Conservation (phyloP, 2,888 invertebrate genomes). For the Eupithecia inturbata region DNA sequence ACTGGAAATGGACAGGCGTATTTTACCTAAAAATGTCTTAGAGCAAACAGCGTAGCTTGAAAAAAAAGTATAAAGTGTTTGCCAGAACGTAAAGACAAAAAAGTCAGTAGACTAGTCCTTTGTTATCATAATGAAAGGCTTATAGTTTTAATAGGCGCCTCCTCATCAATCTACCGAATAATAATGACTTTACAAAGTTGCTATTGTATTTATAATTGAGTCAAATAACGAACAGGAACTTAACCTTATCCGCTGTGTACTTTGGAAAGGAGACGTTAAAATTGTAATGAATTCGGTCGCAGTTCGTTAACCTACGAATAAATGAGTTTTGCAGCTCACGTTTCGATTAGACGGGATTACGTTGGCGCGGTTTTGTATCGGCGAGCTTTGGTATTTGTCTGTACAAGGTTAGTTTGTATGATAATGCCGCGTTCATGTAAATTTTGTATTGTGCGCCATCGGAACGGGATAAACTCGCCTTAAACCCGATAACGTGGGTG, state of each 20-base stretch:
- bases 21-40: background rate
- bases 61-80: background rate
- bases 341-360: constrained; percentile 35
- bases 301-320: constrained; percentile 20
- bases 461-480: constrained; percentile 23
- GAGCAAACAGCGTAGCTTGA: background rate
- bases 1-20: background rate
- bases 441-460: constrained; percentile 37
- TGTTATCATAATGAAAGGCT: background rate
- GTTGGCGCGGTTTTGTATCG: constrained; percentile 35
- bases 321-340: constrained; percentile 35
- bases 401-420: constrained; percentile 44
- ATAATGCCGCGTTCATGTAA: constrained; percentile 45
- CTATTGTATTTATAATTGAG: constrained; percentile 16
- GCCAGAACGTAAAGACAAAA: too few relatives aligned
- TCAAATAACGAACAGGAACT: constrained; percentile 4
- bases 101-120: too few relatives aligned
- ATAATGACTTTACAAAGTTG: constrained; percentile 27
- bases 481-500: constrained; percentile 13
- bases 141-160: background rate
- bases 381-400: constrained; percentile 38
- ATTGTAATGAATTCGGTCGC: constrained; percentile 20
- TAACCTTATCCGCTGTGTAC: constrained; percentile 17
- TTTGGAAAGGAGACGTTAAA: constrained; percentile 16
- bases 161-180: constrained; percentile 13